Conservation (phyloP, 2,113 vertebrate species). For the Mohoua ochrocephala region DNA sequence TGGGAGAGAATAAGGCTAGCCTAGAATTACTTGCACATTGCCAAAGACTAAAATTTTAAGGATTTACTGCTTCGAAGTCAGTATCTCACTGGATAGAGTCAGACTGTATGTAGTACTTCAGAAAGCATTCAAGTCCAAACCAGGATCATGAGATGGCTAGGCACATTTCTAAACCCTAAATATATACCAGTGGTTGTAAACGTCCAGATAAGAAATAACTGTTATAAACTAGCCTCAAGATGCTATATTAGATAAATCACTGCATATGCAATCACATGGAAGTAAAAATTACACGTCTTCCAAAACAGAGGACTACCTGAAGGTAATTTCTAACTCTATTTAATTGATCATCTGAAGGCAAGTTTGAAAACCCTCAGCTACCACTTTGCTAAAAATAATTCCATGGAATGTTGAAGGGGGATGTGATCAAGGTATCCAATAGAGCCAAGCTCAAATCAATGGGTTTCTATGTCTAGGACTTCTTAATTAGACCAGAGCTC, state of each 20-base stretch:
- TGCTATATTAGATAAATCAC: neutral
- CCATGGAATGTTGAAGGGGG: neutral
- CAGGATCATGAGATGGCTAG: neutral
- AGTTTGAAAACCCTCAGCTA: neutral
- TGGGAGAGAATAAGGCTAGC: neutral
- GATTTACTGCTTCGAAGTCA: neutral
- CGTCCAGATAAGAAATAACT: neutral
- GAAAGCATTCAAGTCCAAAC: neutral
- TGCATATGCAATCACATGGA: neutral
- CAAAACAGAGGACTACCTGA: neutral
- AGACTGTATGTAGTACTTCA: neutral
- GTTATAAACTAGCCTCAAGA: neutral
- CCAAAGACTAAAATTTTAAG: neutral
- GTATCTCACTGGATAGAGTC: neutral
- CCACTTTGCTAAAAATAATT: neutral
- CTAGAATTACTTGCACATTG: neutral
- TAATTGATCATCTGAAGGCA: neutral
- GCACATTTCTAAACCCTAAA: neutral
- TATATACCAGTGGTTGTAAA: neutral
- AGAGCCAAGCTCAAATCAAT: neutral
- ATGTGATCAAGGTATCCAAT: neutral
- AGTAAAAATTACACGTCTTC: neutral
- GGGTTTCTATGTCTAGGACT: neutral
- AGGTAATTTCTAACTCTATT: neutral
- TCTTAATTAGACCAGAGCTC: neutral